Evolutionary conservation across 2,797 vertebrate species (phyloP).

Genomic region (Mormyrops boulengeri): DNA sequence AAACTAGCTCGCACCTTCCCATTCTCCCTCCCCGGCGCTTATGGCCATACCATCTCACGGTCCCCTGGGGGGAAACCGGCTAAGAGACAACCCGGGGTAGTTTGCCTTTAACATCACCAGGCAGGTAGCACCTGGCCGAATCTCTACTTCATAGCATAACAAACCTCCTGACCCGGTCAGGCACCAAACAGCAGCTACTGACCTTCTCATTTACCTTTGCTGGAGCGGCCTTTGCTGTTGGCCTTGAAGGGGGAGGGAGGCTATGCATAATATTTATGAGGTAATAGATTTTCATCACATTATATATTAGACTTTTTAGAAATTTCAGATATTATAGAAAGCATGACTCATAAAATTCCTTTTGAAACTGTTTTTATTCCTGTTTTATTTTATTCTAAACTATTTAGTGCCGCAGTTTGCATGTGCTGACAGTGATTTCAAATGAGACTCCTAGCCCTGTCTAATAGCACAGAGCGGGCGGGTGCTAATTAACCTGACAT

Average conservation of each 20-base stretch:
- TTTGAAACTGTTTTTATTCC: neutral
- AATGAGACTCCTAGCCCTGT: slow-evolving; percentile 13
- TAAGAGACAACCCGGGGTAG: neutral
- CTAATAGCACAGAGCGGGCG: slow-evolving; percentile 14
- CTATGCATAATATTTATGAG: neutral
- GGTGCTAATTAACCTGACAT: slow-evolving; percentile 18
- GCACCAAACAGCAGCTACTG: neutral
- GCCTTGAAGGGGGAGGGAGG: neutral
- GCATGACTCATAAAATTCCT: neutral
- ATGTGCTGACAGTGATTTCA: slow-evolving; percentile 16
- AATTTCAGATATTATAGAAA: neutral
- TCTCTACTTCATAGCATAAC: neutral
- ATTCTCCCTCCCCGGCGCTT: neutral
- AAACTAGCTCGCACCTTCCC: neutral
- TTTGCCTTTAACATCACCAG: neutral
- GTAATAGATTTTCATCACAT: neutral
- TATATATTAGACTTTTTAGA: neutral
- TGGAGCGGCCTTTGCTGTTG: neutral
- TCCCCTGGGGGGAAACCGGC: neutral
- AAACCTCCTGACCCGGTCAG: neutral
- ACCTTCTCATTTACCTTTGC: neutral
- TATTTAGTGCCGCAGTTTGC: neutral
- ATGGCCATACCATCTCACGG: neutral
- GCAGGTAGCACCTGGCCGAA: neutral
- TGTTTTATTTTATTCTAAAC: neutral